Conservation (phyloP, 2,113 vertebrate species). For the Passer montanus region DNA sequence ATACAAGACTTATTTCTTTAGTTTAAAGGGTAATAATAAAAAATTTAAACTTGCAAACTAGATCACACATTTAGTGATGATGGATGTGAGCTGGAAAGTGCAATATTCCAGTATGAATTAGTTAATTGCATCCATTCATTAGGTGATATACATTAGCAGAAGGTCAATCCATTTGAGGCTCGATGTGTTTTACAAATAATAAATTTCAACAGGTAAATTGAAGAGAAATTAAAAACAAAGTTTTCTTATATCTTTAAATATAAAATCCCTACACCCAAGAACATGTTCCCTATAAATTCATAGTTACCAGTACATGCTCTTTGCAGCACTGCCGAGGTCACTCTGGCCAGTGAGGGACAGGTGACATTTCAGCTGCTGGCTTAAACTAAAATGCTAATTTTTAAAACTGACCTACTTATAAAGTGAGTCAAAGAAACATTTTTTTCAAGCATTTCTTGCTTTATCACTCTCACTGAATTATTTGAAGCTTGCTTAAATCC, state of each 20-base stretch:
- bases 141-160: constrained; percentile 75
- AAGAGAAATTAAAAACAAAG: constrained; percentile 12
- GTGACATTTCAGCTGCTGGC: neutral
- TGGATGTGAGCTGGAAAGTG: constrained; percentile 76
- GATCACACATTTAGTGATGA: constrained; percentile 73
- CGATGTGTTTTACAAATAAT: constrained; percentile 74
- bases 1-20: constrained; percentile 76
- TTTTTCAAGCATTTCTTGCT: neutral
- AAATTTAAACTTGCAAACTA: constrained; percentile 78
- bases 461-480: neutral
- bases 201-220: constrained; percentile 72
- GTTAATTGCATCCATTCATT: constrained; percentile 79
- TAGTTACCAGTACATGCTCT: rapidly evolving
- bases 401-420: neutral
- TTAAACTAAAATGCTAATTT: neutral
- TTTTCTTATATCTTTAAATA: neutral
- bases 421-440: neutral
- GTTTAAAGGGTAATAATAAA: constrained; percentile 85
- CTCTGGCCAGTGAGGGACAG: rapidly evolving
- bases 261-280: neutral
- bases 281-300: rapidly evolving
- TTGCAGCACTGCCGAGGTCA: rapidly evolving
- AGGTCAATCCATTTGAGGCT: constrained; percentile 77
- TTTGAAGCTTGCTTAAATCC: neutral
- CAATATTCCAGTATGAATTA: constrained; percentile 72